These are phyloP conservation scores for Entelurus aequoreus DNA, from an alignment of 2,113 vertebrate genomes.

Conservation along the genomic window DNA sequence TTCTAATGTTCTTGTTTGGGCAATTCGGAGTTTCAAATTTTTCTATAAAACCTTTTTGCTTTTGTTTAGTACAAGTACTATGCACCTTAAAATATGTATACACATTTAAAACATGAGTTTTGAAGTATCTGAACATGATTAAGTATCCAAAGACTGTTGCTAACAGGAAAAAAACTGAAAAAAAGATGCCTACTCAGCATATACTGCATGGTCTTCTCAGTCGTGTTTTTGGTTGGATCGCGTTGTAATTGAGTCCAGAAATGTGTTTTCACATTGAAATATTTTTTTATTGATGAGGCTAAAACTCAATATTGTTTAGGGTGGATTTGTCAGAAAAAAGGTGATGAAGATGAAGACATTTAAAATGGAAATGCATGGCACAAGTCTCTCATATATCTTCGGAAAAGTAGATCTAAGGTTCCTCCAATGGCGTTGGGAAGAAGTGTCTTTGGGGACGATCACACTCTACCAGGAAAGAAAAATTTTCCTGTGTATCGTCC, in stretches of 20 bases:
- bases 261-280: neutral
- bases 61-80: no score
- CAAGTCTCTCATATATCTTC: no score
- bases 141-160: no score
- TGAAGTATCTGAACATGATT: no score
- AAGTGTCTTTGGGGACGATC: slow-evolving; percentile 22
- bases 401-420: neutral
- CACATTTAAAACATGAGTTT: no score
- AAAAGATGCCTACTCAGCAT: neutral
- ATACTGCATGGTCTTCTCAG: neutral
- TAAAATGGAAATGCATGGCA: neutral
- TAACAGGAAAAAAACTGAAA: neutral
- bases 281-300: neutral
- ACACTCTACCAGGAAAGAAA: slow-evolving; percentile 75
- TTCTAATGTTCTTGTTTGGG: no score
- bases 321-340: neutral
- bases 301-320: neutral
- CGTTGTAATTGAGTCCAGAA: neutral
- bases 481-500: slow-evolving; percentile 87
- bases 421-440: no score
- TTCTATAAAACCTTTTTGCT: no score
- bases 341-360: neutral
- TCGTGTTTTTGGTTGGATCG: neutral
- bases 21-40: no score
- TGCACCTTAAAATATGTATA: no score